Base-by-base conservation (phyloP, 2,797 vertebrate species). In the Mionectes olivaceus region DNA sequence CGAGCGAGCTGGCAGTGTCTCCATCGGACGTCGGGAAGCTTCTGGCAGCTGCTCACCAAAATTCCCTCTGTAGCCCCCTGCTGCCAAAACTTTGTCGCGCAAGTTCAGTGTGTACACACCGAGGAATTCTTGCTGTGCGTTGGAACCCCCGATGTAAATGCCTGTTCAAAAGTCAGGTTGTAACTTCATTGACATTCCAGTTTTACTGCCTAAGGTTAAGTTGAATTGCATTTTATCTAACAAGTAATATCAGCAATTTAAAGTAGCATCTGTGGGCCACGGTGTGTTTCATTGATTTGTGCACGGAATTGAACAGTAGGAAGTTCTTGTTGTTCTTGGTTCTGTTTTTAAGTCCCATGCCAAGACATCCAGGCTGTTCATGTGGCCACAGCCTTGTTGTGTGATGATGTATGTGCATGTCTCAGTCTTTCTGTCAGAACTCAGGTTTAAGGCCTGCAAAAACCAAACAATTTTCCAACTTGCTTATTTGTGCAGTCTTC, bases 321-420 rank as follows among this genome's bases (percentile, higher is more conserved):
- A 52, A 47, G 23, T 56, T 56, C n/a, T 68, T 7, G 0, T 4
- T 27, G 33, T 71, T 32, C 19, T 28, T 15, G 24, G n/a, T 56
- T 14, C 21, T 47, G 30, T n/a, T 63, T 12, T 13, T 0, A 2
- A 33, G n/a, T 60, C 3, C 41, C 27, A 3, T 2, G 3, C 43
- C 1, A 1, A 23, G 64, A 33, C 8, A 21, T 22, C 11, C 12
- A 3, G 6, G 49, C n/a, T 0, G 1, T 43, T 71, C 0, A 0
- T 0, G 0, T 33, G 33, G 50, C 65, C 10, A 2, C 65, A 46
- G 37, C 57, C 52, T 22, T 30, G 53, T 41, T 75, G 23, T 2
- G 0, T n/a, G 25, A 3, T 0, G 0, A 5, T 30, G 9, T 7
- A 7, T 23, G 10, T 13, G 6, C 0, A 0, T 8, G 12, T 33